Evolutionary conservation across 2,797 vertebrate species (phyloP).

Genomic region (Antennarius maculatus): DNA sequence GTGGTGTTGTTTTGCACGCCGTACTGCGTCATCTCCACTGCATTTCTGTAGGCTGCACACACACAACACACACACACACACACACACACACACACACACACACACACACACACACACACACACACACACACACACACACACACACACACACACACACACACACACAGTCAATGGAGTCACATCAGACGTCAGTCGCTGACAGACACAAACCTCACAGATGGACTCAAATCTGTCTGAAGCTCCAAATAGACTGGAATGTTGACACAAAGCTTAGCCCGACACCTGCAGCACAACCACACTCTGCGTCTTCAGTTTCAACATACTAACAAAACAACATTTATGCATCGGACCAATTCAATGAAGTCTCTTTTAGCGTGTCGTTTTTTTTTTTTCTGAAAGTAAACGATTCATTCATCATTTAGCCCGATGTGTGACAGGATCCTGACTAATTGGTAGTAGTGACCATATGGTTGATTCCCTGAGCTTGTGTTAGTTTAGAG

Average conservation of each 20-base stretch:
- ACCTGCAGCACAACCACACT: constrained; percentile 34
- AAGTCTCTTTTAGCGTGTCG: constrained; percentile 24
- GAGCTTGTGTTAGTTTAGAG: constrained; percentile 51
- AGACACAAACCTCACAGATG: constrained; percentile 62
- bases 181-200: constrained; percentile 60
- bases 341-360: not conserved
- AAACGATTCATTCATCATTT: constrained; percentile 47
- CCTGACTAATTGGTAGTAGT: constrained; percentile 69
- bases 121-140: constrained; percentile 36
- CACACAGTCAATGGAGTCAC: constrained; percentile 32
- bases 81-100: constrained; percentile 37
- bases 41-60: constrained; percentile 91
- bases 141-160: constrained; percentile 40
- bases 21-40: constrained; percentile 93
- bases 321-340: constrained; percentile 14
- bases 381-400: constrained; percentile 19
- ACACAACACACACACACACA: constrained; percentile 40
- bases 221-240: constrained; percentile 55
- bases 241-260: constrained; percentile 51
- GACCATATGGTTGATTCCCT: constrained; percentile 64
- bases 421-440: constrained; percentile 57
- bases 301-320: constrained; percentile 14
- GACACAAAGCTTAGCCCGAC: constrained; percentile 47
- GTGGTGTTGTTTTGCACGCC: constrained; percentile 97
- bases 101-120: constrained; percentile 28